Evolutionary conservation across 2,113 vertebrate genomes (phyloP).

Genomic region (Leptosomus discolor): DNA sequence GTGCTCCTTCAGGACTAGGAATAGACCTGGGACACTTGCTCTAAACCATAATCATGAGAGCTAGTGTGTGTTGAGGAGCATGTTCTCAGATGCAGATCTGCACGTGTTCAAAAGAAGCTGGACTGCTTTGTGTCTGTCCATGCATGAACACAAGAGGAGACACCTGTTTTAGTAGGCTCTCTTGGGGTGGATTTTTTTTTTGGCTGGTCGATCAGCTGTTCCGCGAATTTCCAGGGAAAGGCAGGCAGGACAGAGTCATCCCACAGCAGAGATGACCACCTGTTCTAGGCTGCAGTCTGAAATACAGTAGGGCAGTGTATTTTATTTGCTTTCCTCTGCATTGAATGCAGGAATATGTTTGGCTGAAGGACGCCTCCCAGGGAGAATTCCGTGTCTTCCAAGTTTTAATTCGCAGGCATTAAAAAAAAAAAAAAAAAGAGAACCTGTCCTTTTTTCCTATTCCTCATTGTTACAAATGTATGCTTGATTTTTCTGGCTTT

Average conservation of each 20-base stretch:
- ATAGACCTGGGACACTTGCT: not conserved
- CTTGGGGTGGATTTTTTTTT: not conserved
- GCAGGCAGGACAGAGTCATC: not conserved
- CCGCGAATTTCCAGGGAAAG: not conserved
- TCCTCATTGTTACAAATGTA: not conserved
- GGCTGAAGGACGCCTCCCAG: not conserved
- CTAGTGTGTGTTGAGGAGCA: not conserved
- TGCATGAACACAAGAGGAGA: not conserved
- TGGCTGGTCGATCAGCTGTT: not conserved
- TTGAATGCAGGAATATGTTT: not conserved
- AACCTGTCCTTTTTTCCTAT: fast-evolving
- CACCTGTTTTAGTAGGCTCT: not conserved
- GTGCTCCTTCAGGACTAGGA: not conserved
- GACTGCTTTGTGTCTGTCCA: not conserved
- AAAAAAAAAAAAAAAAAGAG: not conserved
- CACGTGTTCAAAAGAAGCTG: not conserved
- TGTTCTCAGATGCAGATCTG: not conserved
- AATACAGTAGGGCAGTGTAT: not conserved
- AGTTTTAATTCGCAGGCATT: not conserved
- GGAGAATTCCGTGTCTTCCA: not conserved
- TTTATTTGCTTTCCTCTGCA: not conserved
- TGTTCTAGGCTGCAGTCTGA: not conserved
- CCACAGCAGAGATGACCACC: not conserved
- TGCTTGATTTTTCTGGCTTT: not conserved
- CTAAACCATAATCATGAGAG: not conserved